These are phyloP conservation scores for Eupithecia vulgata DNA, from an alignment of 2,888 invertebrate species.

Conservation along the genomic window DNA sequence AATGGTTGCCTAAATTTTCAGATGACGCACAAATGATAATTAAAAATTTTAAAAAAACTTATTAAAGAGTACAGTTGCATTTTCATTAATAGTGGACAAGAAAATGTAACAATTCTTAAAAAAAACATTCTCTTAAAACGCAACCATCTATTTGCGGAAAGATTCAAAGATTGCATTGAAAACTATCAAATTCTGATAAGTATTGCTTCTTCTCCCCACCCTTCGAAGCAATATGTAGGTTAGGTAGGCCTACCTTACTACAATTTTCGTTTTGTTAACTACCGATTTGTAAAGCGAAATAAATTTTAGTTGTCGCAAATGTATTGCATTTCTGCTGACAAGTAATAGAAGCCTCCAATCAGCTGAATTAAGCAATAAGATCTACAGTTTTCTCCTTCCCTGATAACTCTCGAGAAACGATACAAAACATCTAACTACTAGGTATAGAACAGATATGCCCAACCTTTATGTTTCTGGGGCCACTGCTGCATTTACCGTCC, in stretches of 20 bases:
- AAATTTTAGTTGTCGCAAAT: background rate
- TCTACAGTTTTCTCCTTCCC: constrained; percentile 37
- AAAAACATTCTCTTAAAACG: background rate
- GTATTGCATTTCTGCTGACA: constrained; percentile 4
- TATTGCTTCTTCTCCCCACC: background rate
- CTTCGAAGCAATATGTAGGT: background rate
- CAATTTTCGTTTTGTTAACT: background rate
- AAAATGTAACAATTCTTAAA: background rate
- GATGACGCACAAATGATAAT: too few relatives aligned
- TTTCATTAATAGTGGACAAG: background rate
- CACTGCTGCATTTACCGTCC: background rate
- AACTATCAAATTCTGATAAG: background rate
- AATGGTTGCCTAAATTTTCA: background rate
- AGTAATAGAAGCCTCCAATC: constrained; percentile 8
- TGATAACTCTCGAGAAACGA: constrained; percentile 62
- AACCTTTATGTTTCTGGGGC: constrained; percentile 9
- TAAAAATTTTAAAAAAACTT: too few relatives aligned
- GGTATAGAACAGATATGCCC: constrained; percentile 7
- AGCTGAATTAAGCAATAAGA: constrained; percentile 23
- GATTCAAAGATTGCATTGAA: background rate
- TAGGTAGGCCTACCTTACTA: too few relatives aligned
- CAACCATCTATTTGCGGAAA: background rate
- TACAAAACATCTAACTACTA: constrained; percentile 56
- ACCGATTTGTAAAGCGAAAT: background rate
- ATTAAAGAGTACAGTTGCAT: too few relatives aligned